phyloP scores from a whole-genome alignment of 2,797 vertebrate species.

The Bufotes viridis region DNA sequence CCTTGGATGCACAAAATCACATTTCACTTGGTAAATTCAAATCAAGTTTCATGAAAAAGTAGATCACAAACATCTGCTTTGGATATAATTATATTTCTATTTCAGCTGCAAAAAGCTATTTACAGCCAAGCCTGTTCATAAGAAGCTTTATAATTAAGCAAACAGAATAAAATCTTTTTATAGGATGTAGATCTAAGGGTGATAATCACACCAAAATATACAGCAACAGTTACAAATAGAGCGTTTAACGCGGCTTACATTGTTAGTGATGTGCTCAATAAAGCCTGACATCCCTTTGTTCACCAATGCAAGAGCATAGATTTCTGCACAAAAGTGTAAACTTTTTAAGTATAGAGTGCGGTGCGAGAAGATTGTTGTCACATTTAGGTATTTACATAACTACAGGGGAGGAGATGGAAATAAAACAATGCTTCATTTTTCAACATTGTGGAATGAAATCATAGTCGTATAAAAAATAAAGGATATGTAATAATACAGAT shows the following conservation, averaged over 20 bases:
- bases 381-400: constrained; percentile 64
- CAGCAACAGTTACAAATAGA: constrained; percentile 85
- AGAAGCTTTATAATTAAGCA: constrained; percentile 86
- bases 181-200: constrained; percentile 81
- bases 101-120: constrained; percentile 85
- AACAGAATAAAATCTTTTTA: constrained; percentile 86
- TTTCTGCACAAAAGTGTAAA: constrained; percentile 73
- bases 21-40: constrained; percentile 74
- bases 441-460: background rate
- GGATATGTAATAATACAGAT: background rate
- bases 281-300: constrained; percentile 79
- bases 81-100: constrained; percentile 86
- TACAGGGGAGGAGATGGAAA: constrained; percentile 57
- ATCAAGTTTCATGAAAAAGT: constrained; percentile 76
- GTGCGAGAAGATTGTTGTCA: constrained; percentile 70
- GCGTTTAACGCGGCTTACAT: constrained; percentile 80
- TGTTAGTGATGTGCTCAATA: constrained; percentile 80
- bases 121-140: constrained; percentile 83
- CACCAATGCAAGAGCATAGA: constrained; percentile 75
- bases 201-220: constrained; percentile 85
- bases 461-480: background rate
- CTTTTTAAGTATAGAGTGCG: constrained; percentile 66
- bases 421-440: background rate
- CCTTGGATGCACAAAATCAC: constrained; percentile 62
- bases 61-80: constrained; percentile 84